Conservation (phyloP, 35 echinoderm and acorn worm genomes). For the Stichopus chloronotus region DNA sequence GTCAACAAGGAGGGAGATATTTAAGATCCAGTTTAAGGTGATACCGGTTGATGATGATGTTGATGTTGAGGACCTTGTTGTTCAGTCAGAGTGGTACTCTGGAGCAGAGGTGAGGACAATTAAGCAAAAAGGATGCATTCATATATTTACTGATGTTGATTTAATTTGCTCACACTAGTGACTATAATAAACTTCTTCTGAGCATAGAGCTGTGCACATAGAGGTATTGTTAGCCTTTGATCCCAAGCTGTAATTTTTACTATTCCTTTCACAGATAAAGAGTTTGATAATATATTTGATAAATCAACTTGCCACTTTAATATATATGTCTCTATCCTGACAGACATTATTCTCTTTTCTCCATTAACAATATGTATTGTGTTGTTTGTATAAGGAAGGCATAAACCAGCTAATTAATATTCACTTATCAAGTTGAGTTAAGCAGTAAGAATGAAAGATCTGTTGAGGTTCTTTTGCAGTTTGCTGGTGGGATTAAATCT, state of each 20-base stretch:
- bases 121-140: background rate
- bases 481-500: too few species aligned
- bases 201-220: background rate
- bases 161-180: background rate
- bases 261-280: too few species aligned
- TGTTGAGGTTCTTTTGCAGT: too few species aligned
- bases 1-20: conserved; percentile 82
- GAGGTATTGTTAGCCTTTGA: background rate
- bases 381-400: background rate
- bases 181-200: background rate
- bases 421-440: too few species aligned
- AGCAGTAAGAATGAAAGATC: too few species aligned
- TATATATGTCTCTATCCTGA: too few species aligned
- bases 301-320: too few species aligned
- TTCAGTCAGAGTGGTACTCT: conserved; percentile 78
- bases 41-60: conserved; percentile 80
- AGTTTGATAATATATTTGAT: too few species aligned
- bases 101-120: conserved; percentile 89
- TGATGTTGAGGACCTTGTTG: conserved; percentile 60
- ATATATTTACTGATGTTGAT: background rate
- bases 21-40: conserved; percentile 83
- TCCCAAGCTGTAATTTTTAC: background rate
- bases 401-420: too few species aligned
- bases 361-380: too few species aligned
- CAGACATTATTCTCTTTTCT: too few species aligned